These are phyloP conservation scores for Lates japonicus DNA, from an alignment of 2,797 vertebrate species.

Conservation along the genomic window DNA sequence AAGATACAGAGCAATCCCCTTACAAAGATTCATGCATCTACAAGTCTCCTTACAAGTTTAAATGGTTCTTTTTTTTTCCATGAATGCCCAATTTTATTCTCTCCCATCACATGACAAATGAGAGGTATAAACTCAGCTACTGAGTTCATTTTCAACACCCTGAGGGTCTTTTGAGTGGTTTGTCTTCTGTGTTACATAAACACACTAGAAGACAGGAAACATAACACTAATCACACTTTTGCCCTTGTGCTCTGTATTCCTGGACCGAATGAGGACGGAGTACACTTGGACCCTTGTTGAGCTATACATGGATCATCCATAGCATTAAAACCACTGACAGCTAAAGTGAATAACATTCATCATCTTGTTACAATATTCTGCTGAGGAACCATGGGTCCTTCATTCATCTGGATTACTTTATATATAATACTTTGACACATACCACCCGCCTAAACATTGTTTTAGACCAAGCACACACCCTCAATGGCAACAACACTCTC, in stretches of 20 bases:
- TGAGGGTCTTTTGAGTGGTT: not conserved
- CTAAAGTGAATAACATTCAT: too few relatives aligned
- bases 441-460: too few relatives aligned
- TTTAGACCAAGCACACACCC: too few relatives aligned
- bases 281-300: constrained; percentile 7
- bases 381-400: too few relatives aligned
- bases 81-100: not conserved
- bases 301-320: not conserved
- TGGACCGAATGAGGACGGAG: not conserved
- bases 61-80: not conserved
- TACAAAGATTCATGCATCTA: not conserved
- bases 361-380: too few relatives aligned
- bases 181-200: constrained; percentile 22
- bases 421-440: too few relatives aligned
- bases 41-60: not conserved
- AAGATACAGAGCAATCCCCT: not conserved
- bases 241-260: not conserved
- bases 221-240: not conserved
- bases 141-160: not conserved
- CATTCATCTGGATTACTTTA: too few relatives aligned
- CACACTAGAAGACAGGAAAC: not conserved
- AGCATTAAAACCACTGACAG: too few relatives aligned
- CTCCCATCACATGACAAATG: not conserved
- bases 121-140: not conserved
- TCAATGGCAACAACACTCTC: too few relatives aligned